A percentile compares a stretch with the other conserved stretches of the same genome.
Evolutionary conservation across 2,797 vertebrate species (phyloP).

Genomic region (Rhinichthys osculus): DNA sequence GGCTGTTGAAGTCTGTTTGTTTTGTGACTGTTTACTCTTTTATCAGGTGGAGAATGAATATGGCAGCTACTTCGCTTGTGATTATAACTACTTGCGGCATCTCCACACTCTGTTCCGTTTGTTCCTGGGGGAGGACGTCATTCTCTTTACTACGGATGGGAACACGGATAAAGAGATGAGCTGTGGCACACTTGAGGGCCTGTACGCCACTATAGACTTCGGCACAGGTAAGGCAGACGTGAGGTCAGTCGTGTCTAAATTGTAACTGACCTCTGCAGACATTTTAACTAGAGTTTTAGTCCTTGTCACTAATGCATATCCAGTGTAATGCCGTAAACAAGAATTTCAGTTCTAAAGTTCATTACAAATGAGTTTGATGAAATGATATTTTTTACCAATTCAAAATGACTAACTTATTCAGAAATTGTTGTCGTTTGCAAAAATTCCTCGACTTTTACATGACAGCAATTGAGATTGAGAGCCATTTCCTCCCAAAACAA

Average conservation of each 20-base stretch:
- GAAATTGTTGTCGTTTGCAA: background rate
- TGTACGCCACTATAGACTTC: constrained; percentile 93
- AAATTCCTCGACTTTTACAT: background rate
- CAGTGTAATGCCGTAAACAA: background rate
- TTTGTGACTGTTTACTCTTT: constrained; percentile 28
- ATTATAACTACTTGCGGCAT: constrained; percentile 88
- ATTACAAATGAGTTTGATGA: background rate
- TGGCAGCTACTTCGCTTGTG: constrained; percentile 91
- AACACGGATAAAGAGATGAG: constrained; percentile 80
- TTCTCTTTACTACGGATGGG: constrained; percentile 94
- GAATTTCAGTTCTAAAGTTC: background rate
- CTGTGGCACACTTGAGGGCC: constrained; percentile 88
- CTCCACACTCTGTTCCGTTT: constrained; percentile 83
- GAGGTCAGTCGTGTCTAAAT: background rate
- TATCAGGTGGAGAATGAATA: constrained; percentile 96
- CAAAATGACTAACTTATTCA: background rate
- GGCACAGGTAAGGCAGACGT: constrained; percentile 83
- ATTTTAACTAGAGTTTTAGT: background rate
- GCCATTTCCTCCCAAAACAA: background rate
- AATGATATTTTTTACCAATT: background rate
- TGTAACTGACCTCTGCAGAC: background rate
- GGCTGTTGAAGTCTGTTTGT: background rate
- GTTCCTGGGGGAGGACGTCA: constrained; percentile 82
- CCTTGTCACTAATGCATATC: background rate
- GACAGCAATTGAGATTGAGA: background rate